Evolutionary conservation across 2,888 invertebrate genomes (phyloP).

Genomic region (Stenchaetothrips biformis): DNA sequence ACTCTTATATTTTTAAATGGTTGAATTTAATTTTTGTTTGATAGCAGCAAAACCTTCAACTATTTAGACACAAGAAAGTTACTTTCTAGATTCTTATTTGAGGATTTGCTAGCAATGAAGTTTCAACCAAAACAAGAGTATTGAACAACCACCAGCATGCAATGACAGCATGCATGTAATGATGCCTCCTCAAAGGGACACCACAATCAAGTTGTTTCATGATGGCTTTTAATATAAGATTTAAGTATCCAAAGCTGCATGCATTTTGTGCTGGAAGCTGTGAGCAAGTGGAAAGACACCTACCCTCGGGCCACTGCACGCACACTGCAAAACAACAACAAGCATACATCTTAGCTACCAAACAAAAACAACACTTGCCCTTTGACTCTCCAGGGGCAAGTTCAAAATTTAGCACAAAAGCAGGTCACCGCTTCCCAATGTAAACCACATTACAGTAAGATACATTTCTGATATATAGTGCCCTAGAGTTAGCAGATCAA

Average conservation of each 20-base stretch:
- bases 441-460: constrained; percentile 28
- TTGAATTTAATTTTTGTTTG: too few species aligned
- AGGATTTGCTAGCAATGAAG: not conserved
- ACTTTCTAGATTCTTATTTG: not conserved
- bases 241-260: not conserved
- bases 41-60: too few species aligned
- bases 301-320: constrained; percentile 88
- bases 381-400: constrained; percentile 35
- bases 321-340: constrained; percentile 66
- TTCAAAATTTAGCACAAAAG: not conserved
- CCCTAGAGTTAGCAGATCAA: not conserved
- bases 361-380: constrained; percentile 48
- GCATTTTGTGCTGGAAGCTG: constrained; percentile 24
- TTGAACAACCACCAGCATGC: not conserved
- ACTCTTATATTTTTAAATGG: not conserved
- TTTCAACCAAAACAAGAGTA: not conserved
- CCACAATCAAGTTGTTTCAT: not conserved
- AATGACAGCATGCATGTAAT: not conserved
- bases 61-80: not conserved
- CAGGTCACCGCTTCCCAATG: constrained; percentile 21
- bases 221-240: not conserved
- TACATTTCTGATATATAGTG: not conserved
- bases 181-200: too few species aligned
- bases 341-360: constrained; percentile 42
- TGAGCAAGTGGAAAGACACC: constrained; percentile 44